Base-by-base conservation (phyloP, 1,140 invertebrate species). In the Ooceraea biroi region DNA sequence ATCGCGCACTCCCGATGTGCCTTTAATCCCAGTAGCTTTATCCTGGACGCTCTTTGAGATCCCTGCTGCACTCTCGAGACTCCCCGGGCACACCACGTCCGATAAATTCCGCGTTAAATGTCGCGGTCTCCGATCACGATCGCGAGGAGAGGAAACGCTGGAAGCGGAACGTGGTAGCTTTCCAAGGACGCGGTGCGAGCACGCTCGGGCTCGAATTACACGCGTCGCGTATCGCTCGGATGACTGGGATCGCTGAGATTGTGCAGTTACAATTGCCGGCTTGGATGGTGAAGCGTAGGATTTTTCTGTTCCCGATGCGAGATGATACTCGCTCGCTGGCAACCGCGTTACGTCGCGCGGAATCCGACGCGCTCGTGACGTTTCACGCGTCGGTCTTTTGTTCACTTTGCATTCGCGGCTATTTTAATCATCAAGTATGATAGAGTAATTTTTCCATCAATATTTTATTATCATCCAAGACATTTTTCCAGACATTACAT, bases 31-130 rank as follows among this genome's bases (percentile, higher is more conserved):
- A 36, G 1, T 22, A 72, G 30, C 36, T n/a, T n/a, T n/a, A n/a
- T n/a, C 12, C 19, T 17, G 27, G 44, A 22, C 41, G 44, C 73
- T 10, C 60, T 69, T 63, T 78, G 36, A 68, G 36, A 55, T 55
- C 22, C 19, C 19, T 44, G 5, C n/a, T n/a, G n/a, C n/a, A n/a
- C n/a, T n/a, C 19, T 57, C 48, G 22, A 69, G 57, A 69, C 10
- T 22, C 14, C 17, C 11, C 19, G 30, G 22, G 12, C 48, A 22
- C 63, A 1, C 36, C 48, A 55, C 63, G 11, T 12, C 19, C 22
- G 17, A 78, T 78, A 78, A 78, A 78, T 78, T 78, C 52, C 22
- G 36, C 50, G n/a, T 80, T 80, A 80, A 80, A 80, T 57, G 36
- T 17, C 48, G 58, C 41, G 46, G 66, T 84, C 11, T 69, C n/a